phyloP scores from a whole-genome alignment of 2,888 invertebrate genomes.

The Eupithecia inturbata region DNA sequence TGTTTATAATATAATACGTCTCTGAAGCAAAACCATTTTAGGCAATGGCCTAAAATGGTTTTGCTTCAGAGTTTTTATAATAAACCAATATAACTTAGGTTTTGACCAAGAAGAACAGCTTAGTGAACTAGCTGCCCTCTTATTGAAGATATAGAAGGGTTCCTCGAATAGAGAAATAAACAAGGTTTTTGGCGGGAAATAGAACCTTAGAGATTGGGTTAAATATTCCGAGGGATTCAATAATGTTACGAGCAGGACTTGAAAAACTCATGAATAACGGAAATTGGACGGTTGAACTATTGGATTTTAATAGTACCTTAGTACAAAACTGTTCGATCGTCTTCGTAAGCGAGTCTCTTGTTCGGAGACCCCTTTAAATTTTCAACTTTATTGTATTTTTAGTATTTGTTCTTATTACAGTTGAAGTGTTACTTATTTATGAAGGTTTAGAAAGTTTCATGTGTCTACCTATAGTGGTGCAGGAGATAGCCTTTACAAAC shows the following conservation, averaged over 20 bases:
- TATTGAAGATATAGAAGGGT: slow-evolving; percentile 3
- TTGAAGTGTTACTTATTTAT: no score
- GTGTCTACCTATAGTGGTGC: no score
- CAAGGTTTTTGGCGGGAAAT: slow-evolving; percentile 31
- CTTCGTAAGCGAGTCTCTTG: neutral
- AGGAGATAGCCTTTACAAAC: no score
- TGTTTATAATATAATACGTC: no score
- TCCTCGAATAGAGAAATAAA: slow-evolving; percentile 28
- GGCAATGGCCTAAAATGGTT: neutral
- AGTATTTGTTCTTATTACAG: no score
- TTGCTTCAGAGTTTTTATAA: neutral
- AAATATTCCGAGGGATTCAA: slow-evolving; percentile 34
- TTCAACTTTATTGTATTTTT: no score
- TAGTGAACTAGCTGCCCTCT: slow-evolving; percentile 9
- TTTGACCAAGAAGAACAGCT: neutral
- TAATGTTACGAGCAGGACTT: slow-evolving; percentile 28
- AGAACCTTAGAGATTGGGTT: slow-evolving; percentile 30
- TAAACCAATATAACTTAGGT: neutral
- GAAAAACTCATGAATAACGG: slow-evolving; percentile 25
- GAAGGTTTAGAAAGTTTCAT: no score
- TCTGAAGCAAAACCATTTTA: no score
- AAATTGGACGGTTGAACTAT: slow-evolving; percentile 12
- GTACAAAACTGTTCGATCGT: neutral
- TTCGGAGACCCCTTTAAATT: no score
- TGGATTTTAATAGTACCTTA: slow-evolving; percentile 12